Percentiles rank a stretch among this genome's conserved stretches.
These are phyloP conservation scores for Drosophila picticornis DNA, from an alignment of 2,888 invertebrate species.

Conservation along the genomic window DNA sequence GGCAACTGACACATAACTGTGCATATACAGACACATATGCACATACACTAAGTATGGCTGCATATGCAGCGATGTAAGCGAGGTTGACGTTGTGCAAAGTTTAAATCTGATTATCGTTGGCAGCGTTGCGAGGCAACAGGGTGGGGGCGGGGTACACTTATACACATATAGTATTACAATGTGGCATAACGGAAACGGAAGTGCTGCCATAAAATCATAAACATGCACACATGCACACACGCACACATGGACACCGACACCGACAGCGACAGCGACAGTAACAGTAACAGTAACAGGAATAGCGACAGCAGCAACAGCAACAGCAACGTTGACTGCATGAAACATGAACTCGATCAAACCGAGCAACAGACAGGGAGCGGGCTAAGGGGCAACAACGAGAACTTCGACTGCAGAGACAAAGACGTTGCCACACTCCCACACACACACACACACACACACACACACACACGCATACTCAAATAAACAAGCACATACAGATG, in stretches of 20 bases:
- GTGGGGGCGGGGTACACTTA: constrained; percentile 17
- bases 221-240: constrained; percentile 74
- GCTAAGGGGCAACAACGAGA: constrained; percentile 9
- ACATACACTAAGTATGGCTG: constrained; percentile 27
- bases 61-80: constrained; percentile 64
- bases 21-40: constrained; percentile 17
- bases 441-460: constrained; percentile 9
- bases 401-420: constrained; percentile 62
- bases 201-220: constrained; percentile 82
- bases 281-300: neutral
- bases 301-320: constrained; percentile 1
- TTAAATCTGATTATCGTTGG: constrained; percentile 79
- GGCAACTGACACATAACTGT: constrained; percentile 54
- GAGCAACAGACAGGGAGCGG: constrained; percentile 44
- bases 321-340: constrained; percentile 63
- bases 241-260: constrained; percentile 27
- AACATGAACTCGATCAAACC: constrained; percentile 70
- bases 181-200: constrained; percentile 77
- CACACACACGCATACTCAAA: constrained; percentile 6
- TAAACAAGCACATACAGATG: constrained; percentile 5
- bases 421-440: constrained; percentile 35
- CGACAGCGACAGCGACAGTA: neutral
- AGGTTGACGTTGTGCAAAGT: constrained; percentile 81
- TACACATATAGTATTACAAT: constrained; percentile 48
- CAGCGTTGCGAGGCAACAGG: constrained; percentile 29